Evolutionary conservation across 1,140 invertebrate genomes (phyloP).

Genomic region (Conopomorpha cramerella): DNA sequence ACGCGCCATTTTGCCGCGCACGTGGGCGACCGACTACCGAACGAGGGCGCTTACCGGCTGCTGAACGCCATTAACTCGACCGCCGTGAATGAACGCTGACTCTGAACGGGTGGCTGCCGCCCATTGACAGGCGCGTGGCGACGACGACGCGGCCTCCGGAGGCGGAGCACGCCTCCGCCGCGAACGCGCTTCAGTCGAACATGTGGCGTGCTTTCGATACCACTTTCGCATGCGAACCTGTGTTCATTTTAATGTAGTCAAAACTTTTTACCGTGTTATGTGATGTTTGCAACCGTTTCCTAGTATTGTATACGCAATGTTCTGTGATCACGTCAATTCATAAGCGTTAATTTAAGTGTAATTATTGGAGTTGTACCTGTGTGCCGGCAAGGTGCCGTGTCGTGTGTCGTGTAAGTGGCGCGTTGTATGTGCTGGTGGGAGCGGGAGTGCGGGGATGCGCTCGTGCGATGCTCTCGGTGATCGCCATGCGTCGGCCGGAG

Average conservation of each 20-base stretch:
- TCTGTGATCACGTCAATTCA: conserved; percentile 50
- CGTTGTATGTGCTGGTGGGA: conserved; percentile 18
- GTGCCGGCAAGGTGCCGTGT: conserved; percentile 8
- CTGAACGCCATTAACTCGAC: conserved; percentile 46
- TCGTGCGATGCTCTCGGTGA: conserved; percentile 55
- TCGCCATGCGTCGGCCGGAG: conserved; percentile 55
- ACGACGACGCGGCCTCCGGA: conserved; percentile 30
- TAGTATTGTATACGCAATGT: conserved; percentile 33
- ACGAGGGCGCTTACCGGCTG: conserved; percentile 30
- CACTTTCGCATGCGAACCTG: conserved; percentile 44
- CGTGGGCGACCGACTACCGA: conserved; percentile 38
- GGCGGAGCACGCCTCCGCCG: conserved; percentile 34
- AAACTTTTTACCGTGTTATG: no score
- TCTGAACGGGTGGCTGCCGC: conserved; percentile 43
- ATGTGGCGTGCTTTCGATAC: conserved; percentile 47
- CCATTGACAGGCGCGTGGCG: conserved; percentile 46
- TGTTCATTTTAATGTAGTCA: conserved; percentile 53
- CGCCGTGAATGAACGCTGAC: conserved; percentile 57
- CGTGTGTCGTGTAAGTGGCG: conserved; percentile 12
- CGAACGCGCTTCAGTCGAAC: conserved; percentile 43
- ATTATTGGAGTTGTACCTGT: conserved; percentile 12
- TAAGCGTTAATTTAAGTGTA: conserved; percentile 27
- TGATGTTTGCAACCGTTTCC: conserved; percentile 23
- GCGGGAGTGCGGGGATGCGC: conserved; percentile 39
- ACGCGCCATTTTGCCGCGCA: conserved; percentile 54